Evolutionary conservation across 2,888 invertebrate genomes (phyloP).

Genomic region (Leptogaster cylindrica): DNA sequence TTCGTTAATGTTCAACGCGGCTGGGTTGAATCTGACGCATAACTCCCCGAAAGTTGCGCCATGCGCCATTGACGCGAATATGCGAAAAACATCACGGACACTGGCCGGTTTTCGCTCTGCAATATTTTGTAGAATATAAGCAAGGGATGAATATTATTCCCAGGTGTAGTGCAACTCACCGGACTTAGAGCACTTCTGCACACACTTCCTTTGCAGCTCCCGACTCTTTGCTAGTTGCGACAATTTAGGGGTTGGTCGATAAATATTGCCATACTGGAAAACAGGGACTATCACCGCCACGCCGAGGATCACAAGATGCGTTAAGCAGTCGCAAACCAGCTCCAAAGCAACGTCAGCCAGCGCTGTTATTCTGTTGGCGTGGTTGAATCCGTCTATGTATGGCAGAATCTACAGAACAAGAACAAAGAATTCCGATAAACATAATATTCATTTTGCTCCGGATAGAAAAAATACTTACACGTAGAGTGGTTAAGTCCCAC

Average conservation of each 20-base stretch:
- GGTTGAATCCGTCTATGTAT: slow-evolving; percentile 82
- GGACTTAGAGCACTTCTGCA: slow-evolving; percentile 72
- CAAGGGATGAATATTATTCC: slow-evolving; percentile 8
- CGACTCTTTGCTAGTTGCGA: slow-evolving; percentile 70
- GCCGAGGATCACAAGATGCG: slow-evolving; percentile 79
- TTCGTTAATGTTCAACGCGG: slow-evolving; percentile 77
- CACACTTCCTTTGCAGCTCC: slow-evolving; percentile 72
- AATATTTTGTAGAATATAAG: slow-evolving; percentile 17
- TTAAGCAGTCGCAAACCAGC: slow-evolving; percentile 80
- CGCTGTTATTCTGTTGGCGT: slow-evolving; percentile 78
- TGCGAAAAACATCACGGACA: slow-evolving; percentile 73
- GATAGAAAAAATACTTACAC: slow-evolving; percentile 67
- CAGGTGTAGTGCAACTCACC: slow-evolving; percentile 61
- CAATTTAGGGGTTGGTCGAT: slow-evolving; percentile 75
- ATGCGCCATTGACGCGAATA: slow-evolving; percentile 79
- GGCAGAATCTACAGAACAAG: slow-evolving; percentile 68
- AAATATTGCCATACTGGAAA: slow-evolving; percentile 79
- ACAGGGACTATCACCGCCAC: slow-evolving; percentile 78
- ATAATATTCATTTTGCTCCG: background rate
- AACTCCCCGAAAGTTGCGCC: slow-evolving; percentile 79
- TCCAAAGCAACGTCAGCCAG: slow-evolving; percentile 82
- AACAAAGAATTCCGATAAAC: slow-evolving; percentile 1
- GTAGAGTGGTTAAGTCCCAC: slow-evolving; percentile 85
- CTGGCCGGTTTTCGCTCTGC: slow-evolving; percentile 70
- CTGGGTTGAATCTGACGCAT: slow-evolving; percentile 76